Base-by-base conservation (phyloP, 2,113 vertebrate species). In the Hucho hucho region DNA sequence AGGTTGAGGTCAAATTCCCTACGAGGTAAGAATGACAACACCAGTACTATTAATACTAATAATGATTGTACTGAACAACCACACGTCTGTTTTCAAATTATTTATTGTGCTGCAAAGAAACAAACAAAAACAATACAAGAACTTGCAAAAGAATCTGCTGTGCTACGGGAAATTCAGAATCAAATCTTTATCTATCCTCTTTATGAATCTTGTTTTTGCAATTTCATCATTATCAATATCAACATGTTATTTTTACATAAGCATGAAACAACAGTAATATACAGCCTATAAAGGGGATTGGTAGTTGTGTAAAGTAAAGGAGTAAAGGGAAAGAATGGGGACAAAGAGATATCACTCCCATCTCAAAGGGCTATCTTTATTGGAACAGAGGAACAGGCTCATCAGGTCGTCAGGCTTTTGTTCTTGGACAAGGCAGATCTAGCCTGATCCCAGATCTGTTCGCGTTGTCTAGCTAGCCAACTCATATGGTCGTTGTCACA, bases 81-180 rank as follows among this genome's bases (percentile, higher is more conserved):
- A 16, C 3, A 20, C 12, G 37, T 56, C 64, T 83, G 73, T 87
- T 89, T 87, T 84, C 78, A 91, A 88, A 86, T 83, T 90, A 92
- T 94, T 95, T 94, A 93, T 93, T 93, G 92, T 94, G 91, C 91
- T 93, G 92, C 91, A 89, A 92, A 91, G 89, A 95, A 92, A 89
- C 69, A 86, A 87, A 87, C 73, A 79, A 84, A 86, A 61, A 86
- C 77, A 81, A 87, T 85, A 85, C 84, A 86, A 79, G 80, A 86
- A 93, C 92, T 86, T 88, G 93, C 91, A 87, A 90, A 91, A 92
- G 91, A 92, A 93, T 92, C 91, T 89, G 88, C 91, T 90, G 88
- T 92, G 92, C 93, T 89, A 91, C 87, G 83, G 91, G 90, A 93
- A 93, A 93, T 93, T 94, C 93, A 91, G 64, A 94, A 94, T 94